These are phyloP conservation scores for Copidosoma aretas DNA, from an alignment of 2,888 invertebrate species.

Conservation along the genomic window DNA sequence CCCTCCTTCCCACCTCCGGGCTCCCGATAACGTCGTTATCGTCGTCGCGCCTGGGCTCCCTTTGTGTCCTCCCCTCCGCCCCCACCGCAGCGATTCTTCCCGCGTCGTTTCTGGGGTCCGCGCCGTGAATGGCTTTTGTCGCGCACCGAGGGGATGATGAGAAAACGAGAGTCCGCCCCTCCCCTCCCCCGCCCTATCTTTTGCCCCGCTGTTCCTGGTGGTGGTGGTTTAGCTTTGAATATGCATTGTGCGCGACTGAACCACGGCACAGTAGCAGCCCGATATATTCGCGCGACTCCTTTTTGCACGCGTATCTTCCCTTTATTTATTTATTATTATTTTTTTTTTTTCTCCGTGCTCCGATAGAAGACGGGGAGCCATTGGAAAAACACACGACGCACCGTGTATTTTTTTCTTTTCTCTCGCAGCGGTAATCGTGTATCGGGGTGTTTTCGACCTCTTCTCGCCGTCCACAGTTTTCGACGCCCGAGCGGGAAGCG, in stretches of 20 bases:
- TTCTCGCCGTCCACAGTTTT: too few relatives aligned
- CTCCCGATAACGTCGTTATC: conserved; percentile 30
- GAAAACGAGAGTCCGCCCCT: neutral
- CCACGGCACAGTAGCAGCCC: neutral
- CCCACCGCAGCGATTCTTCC: neutral
- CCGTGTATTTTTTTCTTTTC: too few relatives aligned
- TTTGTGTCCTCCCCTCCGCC: neutral
- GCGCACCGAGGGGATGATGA: conserved; percentile 3
- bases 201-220: neutral
- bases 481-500: too few relatives aligned
- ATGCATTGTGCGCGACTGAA: neutral
- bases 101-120: neutral
- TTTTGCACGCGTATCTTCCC: too few relatives aligned
- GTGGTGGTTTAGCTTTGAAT: neutral
- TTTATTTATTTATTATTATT: too few relatives aligned
- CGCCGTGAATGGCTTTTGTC: conserved; percentile 8
- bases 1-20: neutral
- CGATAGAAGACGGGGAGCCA: too few relatives aligned
- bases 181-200: neutral
- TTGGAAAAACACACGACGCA: too few relatives aligned
- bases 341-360: too few relatives aligned
- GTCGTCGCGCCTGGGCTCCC: neutral
- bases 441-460: too few relatives aligned
- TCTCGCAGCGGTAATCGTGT: too few relatives aligned
- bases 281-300: too few relatives aligned